Evolutionary conservation across 2,888 invertebrate species (phyloP), one percentile per base, ranked within the genome.

Genomic region (Pterobdella sp.): DNA sequence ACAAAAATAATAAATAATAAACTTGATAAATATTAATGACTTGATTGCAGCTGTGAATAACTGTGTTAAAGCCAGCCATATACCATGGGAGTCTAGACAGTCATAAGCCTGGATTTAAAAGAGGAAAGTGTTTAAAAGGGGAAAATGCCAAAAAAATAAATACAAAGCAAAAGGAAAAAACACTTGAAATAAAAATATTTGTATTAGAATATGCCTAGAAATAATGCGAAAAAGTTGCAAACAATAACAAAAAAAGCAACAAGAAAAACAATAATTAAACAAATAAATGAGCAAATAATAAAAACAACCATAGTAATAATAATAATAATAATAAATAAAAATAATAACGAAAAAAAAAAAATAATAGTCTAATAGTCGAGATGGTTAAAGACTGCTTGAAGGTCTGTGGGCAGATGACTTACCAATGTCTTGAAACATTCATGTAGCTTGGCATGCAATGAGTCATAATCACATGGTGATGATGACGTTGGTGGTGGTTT

Each of bases 391-490:
- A 73, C 73, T n/a, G 0, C 88, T 85, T 90, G 90, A 83, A 94
- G 87, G 85, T 94, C 94, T 75, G 92, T 92, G 2, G 93, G 92
- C 79, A 94, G 86, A 73, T 91, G 89, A 81, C 88, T 88, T 78
- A 92, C 90, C 76, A 94, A 89, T 80, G 90, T 90, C 76, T 90
- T 89, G 80, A 94, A 86, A 79, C 91, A 88, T 68, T 81, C 87
- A 79, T 89, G 87, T 31, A 87, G 81, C 75, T 85, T 85, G 72
- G 84, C 81, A 73, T 84, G 80, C 71, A 84, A 85, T 74, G 88
- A 87, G 78, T 88, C 87, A 74, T 85, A 86, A 42, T 88, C 82
- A 22, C 86, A 56, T 4, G 60, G 18, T 22, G 60, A 3, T 4
- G n/a, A 7, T 14, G 60, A 56, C 3, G 60, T 26, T 4, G 60